phyloP scores from a whole-genome alignment of 2,888 invertebrate species.

The Apodemia mormo region DNA sequence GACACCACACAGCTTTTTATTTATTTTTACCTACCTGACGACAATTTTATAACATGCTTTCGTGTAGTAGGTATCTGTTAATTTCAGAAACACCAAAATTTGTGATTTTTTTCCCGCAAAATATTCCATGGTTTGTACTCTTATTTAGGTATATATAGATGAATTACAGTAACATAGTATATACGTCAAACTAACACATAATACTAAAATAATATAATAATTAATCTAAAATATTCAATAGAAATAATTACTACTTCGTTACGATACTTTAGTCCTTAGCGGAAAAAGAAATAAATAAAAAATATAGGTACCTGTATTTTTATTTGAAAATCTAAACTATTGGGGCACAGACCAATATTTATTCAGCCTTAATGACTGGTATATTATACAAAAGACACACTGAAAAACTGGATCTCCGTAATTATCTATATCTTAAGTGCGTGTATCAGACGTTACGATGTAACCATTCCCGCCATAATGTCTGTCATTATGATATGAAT shows the following conservation, averaged over 20 bases:
- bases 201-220: too few species aligned
- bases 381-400: conserved; percentile 11
- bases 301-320: neutral
- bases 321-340: conserved; percentile 9
- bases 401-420: conserved; percentile 2
- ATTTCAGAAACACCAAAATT: too few species aligned
- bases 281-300: neutral
- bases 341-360: neutral
- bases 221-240: neutral
- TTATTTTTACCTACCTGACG: too few species aligned
- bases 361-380: conserved; percentile 10
- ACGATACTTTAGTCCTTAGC: neutral
- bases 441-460: conserved; percentile 9
- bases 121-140: too few species aligned
- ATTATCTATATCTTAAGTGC: neutral
- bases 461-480: conserved; percentile 23
- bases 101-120: too few species aligned
- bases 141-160: too few species aligned
- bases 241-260: neutral
- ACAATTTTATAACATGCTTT: too few species aligned
- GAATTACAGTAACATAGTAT: too few species aligned
- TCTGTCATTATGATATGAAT: conserved; percentile 33
- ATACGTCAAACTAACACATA: too few species aligned
- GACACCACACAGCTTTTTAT: too few species aligned
- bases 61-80: too few species aligned